Evolutionary conservation across 2,888 invertebrate species (phyloP), one percentile per base, ranked within the genome.

Genomic region (Rutpela maculata): DNA sequence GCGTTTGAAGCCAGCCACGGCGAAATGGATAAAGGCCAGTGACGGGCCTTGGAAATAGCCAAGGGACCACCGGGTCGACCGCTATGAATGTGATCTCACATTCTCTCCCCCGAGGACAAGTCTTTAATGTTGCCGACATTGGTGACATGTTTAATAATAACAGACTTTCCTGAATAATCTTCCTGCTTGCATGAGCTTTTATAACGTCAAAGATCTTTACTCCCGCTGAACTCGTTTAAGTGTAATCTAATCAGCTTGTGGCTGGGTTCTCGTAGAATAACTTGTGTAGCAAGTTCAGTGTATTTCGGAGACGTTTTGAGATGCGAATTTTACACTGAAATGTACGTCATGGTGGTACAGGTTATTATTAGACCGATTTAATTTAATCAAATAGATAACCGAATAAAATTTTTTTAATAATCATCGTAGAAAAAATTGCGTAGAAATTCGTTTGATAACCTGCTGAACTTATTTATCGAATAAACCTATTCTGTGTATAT

Each of bases 1-100:
- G 69, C 77, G 73, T 77, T 80, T 76, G 78, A 78, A 80, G 77
- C 75, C 75, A 65, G 62, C 78, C 78, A 73, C 78, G 74, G 67
- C 73, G 70, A 76, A 75, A 79, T 74, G 78, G 80, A 79, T 78
- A 77, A 77, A 77, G 80, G 77, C 50, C 78, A 76, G 75, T 74
- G 80, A 78, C 78, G 77, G 77, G 73, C 73, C 77, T n/a, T 12
- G 26, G 22, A 43, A 71, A 71, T 71, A 60, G 71, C 43, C 71
- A 43, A 26, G 71, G 43, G 71, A 50, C 22, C 60, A 11, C 5
- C 26, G 22, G 60, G 15, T 62, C 66, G 73, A 60, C 76, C 74
- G 69, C 74, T 68, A 26, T 56, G 67, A 72, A 43, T 59, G 73
- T 50, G 63, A 75, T 77, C 74, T 77, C 77, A 77, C 77, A 74